Evolutionary conservation across 2,113 vertebrate species (phyloP).

Genomic region (Barbus barbus): DNA sequence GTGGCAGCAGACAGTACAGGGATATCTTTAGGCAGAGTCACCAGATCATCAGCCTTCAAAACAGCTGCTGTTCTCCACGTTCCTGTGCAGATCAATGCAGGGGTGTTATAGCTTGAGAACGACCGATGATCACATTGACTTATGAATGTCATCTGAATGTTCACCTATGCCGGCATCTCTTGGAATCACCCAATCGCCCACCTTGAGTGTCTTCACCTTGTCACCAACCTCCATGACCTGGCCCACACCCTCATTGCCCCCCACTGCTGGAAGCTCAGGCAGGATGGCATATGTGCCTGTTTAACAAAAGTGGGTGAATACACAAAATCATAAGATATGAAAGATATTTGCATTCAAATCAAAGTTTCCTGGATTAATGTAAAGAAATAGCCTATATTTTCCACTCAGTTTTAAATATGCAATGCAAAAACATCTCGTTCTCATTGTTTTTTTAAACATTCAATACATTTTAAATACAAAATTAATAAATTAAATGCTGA

Average conservation of each 20-base stretch:
- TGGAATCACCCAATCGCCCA: slow-evolving; percentile 89
- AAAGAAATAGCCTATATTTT: neutral
- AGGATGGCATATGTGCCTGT: slow-evolving; percentile 88
- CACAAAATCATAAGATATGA: no score
- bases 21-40: slow-evolving; percentile 81
- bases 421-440: neutral
- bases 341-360: neutral
- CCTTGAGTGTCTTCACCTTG: slow-evolving; percentile 74
- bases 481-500: neutral
- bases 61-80: slow-evolving; percentile 86
- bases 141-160: no score
- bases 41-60: slow-evolving; percentile 72
- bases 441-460: no score
- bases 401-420: neutral
- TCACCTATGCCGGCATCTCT: slow-evolving; percentile 82
- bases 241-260: slow-evolving; percentile 92
- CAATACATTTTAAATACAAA: neutral
- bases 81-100: slow-evolving; percentile 71
- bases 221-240: slow-evolving; percentile 84
- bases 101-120: neutral
- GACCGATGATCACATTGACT: neutral
- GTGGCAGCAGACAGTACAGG: slow-evolving; percentile 88
- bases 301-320: neutral
- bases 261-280: slow-evolving; percentile 84
- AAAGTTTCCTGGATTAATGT: neutral